phyloP scores from a whole-genome alignment of 2,888 invertebrate genomes.

The Tenthredo distinguenda region DNA sequence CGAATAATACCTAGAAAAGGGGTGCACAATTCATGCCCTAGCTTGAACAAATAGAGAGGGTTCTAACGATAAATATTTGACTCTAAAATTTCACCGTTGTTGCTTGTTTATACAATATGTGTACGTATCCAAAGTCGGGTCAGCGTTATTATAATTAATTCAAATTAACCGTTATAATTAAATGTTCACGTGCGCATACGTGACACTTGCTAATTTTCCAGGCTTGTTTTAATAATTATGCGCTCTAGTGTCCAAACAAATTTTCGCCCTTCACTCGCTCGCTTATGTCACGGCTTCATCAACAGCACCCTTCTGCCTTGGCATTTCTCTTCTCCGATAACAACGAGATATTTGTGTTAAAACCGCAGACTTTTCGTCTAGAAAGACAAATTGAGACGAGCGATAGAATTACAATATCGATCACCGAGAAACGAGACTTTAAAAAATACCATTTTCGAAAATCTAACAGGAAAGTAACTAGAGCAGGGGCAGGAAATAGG shows the following conservation, averaged over 20 bases:
- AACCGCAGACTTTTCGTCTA: not conserved
- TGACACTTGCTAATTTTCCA: slow-evolving; percentile 43
- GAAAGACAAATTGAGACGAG: not conserved
- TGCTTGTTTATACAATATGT: not conserved
- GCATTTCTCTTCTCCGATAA: not conserved
- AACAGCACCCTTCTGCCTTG: not conserved
- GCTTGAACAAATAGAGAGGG: not conserved
- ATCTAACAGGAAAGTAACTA: not conserved
- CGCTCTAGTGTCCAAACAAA: slow-evolving; percentile 15
- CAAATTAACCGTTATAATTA: slow-evolving; percentile 43
- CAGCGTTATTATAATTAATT: not conserved
- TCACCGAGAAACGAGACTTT: not conserved
- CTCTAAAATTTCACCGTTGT: not conserved
- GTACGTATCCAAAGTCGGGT: not conserved
- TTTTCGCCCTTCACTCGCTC: not conserved
- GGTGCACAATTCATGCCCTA: not conserved
- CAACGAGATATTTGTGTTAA: not conserved
- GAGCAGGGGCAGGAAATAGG: slow-evolving; percentile 14
- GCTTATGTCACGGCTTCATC: slow-evolving; percentile 9
- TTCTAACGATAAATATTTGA: slow-evolving; percentile 30
- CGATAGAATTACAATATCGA: not conserved
- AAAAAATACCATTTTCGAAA: not conserved
- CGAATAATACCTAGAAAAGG: not conserved
- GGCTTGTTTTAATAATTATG: slow-evolving; percentile 34
- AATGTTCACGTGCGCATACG: slow-evolving; percentile 29